A percentile compares a stretch with the other conserved stretches of the same genome.
phyloP scores from a whole-genome alignment of 2,888 invertebrate genomes.

The Cantharis rufa region DNA sequence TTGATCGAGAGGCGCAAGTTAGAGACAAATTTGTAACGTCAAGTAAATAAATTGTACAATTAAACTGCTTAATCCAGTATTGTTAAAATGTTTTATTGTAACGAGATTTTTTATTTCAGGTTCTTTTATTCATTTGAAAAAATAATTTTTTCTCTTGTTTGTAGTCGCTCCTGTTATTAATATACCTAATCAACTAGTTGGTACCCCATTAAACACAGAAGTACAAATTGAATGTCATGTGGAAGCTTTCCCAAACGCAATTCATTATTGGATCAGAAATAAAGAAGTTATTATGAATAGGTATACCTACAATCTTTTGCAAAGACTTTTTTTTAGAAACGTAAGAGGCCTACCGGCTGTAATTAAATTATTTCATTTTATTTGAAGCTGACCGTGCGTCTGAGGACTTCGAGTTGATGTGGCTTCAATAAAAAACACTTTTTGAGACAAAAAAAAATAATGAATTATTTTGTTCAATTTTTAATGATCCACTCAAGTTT shows the following conservation, averaged over 20 bases:
- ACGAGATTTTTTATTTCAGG: background rate
- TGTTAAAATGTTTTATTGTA: background rate
- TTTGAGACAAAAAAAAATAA: background rate
- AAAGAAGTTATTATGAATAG: constrained; percentile 79
- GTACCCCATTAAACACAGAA: constrained; percentile 83
- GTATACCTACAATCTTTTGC: constrained; percentile 59
- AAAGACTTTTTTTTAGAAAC: constrained; percentile 16
- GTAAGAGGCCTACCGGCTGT: background rate
- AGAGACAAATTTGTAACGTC: background rate
- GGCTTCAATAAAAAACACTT: background rate
- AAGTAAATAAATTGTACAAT: background rate
- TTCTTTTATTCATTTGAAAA: background rate
- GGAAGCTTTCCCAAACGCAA: constrained; percentile 80
- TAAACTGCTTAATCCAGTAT: background rate
- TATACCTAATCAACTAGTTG: constrained; percentile 86
- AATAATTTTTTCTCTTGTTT: constrained; percentile 32
- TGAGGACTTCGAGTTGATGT: background rate
- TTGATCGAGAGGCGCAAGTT: background rate
- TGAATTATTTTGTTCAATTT: background rate
- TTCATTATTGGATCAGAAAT: constrained; percentile 82
- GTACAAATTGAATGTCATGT: constrained; percentile 86
- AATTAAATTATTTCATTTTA: background rate
- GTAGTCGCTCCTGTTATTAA: constrained; percentile 87
- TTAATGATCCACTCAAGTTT: background rate
- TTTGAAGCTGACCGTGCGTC: background rate